These are phyloP conservation scores for Dreissena rostriformis DNA, from an alignment of 1,140 invertebrate species.

Conservation along the genomic window DNA sequence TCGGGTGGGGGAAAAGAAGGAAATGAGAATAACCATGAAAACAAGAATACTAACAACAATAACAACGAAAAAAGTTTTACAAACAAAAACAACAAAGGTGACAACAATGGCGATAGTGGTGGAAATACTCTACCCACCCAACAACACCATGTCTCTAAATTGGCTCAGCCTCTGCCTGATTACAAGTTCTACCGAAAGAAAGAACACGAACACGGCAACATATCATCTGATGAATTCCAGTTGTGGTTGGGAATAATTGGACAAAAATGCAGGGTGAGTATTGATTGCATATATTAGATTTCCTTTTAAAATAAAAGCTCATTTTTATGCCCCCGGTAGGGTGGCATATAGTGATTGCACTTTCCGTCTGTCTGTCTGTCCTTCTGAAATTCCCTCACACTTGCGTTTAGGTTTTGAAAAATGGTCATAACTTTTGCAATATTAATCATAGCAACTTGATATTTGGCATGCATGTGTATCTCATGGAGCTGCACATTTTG, in stretches of 20 bases:
- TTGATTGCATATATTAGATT: not conserved
- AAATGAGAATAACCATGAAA: not conserved
- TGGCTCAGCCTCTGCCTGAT: not conserved
- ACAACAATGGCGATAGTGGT: not conserved
- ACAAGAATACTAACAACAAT: not conserved
- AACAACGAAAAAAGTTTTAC: not conserved
- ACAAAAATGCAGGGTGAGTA: constrained; percentile 17
- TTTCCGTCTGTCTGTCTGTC: not conserved
- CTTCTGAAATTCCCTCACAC: not conserved
- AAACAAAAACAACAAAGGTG: constrained; percentile 19
- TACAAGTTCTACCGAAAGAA: constrained; percentile 34
- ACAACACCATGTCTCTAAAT: not conserved
- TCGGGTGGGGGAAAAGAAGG: too few relatives aligned
- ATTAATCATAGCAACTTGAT: too few relatives aligned
- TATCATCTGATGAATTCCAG: not conserved
- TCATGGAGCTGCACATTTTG: too few relatives aligned
- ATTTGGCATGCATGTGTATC: too few relatives aligned
- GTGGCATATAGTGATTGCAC: not conserved
- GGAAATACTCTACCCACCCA: not conserved
- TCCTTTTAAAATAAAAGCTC: not conserved
- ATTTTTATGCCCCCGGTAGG: not conserved
- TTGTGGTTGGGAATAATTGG: not conserved
- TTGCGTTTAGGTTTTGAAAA: too few relatives aligned
- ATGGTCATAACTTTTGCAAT: too few relatives aligned
- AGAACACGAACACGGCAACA: not conserved